Conservation (phyloP, 1,140 invertebrate species). For the Apis mellifera region DNA sequence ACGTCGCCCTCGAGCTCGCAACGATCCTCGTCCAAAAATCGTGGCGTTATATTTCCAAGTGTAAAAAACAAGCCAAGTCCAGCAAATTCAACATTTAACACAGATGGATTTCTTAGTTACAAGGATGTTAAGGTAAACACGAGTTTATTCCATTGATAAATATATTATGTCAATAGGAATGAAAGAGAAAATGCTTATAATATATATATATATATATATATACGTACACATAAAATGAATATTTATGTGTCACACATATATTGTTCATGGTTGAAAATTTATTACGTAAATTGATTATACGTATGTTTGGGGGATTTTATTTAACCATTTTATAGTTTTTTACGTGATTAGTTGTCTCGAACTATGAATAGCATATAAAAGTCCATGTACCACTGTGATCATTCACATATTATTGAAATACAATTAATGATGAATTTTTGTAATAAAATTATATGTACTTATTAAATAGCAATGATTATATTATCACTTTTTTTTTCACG, state of each 20-base stretch:
- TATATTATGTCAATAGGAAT: neutral
- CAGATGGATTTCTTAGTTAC: conserved; percentile 86
- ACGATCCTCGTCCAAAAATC: conserved; percentile 83
- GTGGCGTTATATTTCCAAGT: conserved; percentile 93
- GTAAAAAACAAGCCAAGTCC: conserved; percentile 94
- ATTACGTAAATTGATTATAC: conserved; percentile 22
- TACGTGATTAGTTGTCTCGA: conserved; percentile 18
- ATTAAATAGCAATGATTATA: neutral
- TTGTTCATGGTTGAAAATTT: conserved; percentile 5
- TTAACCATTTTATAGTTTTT: conserved; percentile 21
- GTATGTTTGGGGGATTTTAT: neutral
- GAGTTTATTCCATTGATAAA: neutral
- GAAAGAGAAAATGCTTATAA: neutral
- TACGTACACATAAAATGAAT: neutral
- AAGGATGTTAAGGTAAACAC: conserved; percentile 90
- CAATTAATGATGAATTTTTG: neutral
- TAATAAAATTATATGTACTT: neutral
- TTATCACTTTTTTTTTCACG: neutral
- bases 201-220: neutral
- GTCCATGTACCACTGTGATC: neutral
- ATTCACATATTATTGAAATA: neutral
- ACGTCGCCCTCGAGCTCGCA: conserved; percentile 71
- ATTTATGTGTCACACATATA: too few relatives aligned
- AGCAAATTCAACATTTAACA: conserved; percentile 90
- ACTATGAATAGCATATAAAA: conserved; percentile 14